phyloP scores from a whole-genome alignment of 2,113 vertebrate genomes.

The Echinops telfairi region DNA sequence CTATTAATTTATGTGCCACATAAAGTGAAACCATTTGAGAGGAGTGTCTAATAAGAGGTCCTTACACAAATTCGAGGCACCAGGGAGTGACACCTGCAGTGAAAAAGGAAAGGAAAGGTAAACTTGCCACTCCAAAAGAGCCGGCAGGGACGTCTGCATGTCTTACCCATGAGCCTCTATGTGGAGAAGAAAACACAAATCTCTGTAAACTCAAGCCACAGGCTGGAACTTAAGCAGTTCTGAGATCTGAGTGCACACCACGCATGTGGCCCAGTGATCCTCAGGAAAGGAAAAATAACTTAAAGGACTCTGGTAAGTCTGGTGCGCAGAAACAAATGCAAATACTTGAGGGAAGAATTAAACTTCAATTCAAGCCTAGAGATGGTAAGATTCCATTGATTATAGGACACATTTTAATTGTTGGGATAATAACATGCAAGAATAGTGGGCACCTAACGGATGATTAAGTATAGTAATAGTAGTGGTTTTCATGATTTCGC shows the following conservation, averaged over 20 bases:
- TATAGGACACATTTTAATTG: neutral
- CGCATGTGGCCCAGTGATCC: neutral
- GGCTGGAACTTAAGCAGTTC: neutral
- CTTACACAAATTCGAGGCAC: neutral
- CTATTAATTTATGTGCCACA: neutral
- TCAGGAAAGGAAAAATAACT: slow-evolving; percentile 58
- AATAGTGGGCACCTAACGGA: slow-evolving; percentile 23
- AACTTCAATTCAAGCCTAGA: slow-evolving; percentile 29
- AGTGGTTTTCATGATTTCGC: slow-evolving; percentile 57
- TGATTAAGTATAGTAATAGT: slow-evolving; percentile 20
- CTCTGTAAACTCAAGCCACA: neutral
- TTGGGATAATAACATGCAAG: slow-evolving; percentile 31
- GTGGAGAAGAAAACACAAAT: slow-evolving; percentile 1
- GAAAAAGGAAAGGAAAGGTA: neutral
- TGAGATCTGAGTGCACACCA: neutral
- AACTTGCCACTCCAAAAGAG: neutral
- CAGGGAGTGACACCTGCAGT: neutral
- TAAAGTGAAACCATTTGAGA: neutral
- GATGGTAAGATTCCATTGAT: slow-evolving; percentile 40
- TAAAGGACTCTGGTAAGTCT: slow-evolving; percentile 22
- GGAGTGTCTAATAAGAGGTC: neutral
- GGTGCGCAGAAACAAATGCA: neutral
- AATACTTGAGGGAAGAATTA: slow-evolving; percentile 37
- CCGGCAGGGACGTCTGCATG: neutral
- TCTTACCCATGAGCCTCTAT: neutral